Percentiles rank a stretch among this genome's conserved stretches.
These are phyloP conservation scores for Microcebus jonahi DNA, from an alignment of 2,113 vertebrate genomes.

Conservation along the genomic window DNA sequence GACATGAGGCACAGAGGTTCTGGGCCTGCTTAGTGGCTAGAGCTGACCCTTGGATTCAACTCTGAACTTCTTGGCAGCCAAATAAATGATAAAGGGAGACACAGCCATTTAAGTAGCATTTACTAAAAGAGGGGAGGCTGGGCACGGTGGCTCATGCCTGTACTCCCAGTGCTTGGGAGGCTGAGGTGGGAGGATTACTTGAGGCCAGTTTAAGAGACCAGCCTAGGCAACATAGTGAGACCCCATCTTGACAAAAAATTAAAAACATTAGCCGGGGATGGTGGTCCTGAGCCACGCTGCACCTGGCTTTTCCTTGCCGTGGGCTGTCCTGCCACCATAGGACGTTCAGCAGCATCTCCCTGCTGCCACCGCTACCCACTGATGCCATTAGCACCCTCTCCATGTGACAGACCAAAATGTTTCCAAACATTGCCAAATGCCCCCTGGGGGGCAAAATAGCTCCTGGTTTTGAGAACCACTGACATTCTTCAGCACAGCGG, in stretches of 20 bases:
- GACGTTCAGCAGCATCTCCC: too few relatives aligned
- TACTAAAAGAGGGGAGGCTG: background rate
- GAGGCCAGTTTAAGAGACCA: too few relatives aligned
- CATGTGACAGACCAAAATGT: background rate
- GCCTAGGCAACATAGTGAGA: too few relatives aligned
- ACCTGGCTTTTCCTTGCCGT: background rate
- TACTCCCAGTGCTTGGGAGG: too few relatives aligned
- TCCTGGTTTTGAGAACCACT: background rate
- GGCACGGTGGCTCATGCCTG: too few relatives aligned
- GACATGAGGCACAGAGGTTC: background rate
- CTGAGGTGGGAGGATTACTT: too few relatives aligned
- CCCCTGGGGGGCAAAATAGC: background rate
- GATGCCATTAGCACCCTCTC: background rate
- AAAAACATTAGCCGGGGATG: too few relatives aligned
- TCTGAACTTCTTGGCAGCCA: background rate
- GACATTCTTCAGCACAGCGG: background rate
- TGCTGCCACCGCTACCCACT: background rate
- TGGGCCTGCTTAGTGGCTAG: background rate
- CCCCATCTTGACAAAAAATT: too few relatives aligned
- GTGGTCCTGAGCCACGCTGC: too few relatives aligned
- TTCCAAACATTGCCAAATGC: background rate
- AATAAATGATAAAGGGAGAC: background rate
- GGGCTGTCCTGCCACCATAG: background rate
- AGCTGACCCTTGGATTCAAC: background rate
- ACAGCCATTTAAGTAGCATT: background rate